Evolutionary conservation across 2,113 vertebrate genomes (phyloP), one percentile per base, ranked within the genome.

Genomic region (Nothobranchius kuhntae): DNA sequence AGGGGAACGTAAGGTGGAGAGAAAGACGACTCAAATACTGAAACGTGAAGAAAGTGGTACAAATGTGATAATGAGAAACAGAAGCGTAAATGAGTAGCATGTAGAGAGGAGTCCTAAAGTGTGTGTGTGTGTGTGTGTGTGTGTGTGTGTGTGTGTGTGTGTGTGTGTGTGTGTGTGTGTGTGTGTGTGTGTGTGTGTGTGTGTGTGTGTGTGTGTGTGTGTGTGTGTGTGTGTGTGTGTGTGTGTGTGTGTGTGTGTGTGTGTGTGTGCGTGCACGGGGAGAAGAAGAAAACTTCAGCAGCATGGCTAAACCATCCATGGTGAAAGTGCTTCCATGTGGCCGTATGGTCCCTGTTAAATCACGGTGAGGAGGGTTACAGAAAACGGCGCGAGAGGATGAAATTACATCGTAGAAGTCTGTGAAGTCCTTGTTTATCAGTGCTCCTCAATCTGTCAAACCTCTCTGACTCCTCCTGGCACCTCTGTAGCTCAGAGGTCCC

Each of bases 261-360:
- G 30, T 30, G 30, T 30, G 30, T 30, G 46, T 51, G 67, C 44
- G 50, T 53, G 38, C 9, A 42, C 13, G 58, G n/a, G 38, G 55
- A 60, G 21, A 59, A 24, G 52, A 53, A 74, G 62, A 67, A 67
- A 74, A 62, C 63, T 58, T 44, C 36, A 73, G 53, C 64, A 64
- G 62, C 67, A 53, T 68, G 76, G 81, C 87, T 80, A 86, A 90
- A 92, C 87, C 68, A 86, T 88, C 74, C 77, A 56, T 56, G 80
- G 64, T 74, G 52, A 76, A 84, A 91, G 73, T 11, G 75, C 66
- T 93, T 90, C 91, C 91, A 88, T 83, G 77, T 90, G 87, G 78
- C 68, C 60, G 58, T 61, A 64, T 66, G 58, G 68, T 82, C 68
- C 7, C 36, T n/a, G 47, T 30, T 40, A 66, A 76, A 73, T 64